Percentiles rank a stretch among this genome's conserved stretches.
Conservation (phyloP, 1,140 invertebrate species). For the Hormaphis cornu region DNA sequence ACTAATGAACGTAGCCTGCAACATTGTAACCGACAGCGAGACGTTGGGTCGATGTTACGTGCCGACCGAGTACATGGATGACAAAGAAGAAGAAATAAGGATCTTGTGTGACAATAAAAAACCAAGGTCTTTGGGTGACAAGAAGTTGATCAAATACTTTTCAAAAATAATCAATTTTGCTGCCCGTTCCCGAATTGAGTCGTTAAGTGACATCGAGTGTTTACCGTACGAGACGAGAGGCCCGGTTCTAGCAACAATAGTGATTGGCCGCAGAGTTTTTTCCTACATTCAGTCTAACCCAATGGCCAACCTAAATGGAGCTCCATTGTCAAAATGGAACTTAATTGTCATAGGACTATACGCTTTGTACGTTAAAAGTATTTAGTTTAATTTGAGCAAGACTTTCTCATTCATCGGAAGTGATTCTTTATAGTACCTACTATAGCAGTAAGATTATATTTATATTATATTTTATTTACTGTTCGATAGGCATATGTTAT, state of each 20-base stretch:
- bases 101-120: conserved; percentile 1
- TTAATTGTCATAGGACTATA: background rate
- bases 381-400: background rate
- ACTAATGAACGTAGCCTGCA: background rate
- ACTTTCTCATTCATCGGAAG: too few species aligned
- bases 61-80: conserved; percentile 10
- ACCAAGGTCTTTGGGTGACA: conserved; percentile 3
- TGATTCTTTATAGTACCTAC: too few species aligned
- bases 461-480: too few species aligned
- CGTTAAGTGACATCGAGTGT: background rate
- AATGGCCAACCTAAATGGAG: background rate
- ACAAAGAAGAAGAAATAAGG: conserved; percentile 6
- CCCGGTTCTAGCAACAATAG: background rate
- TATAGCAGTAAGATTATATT: too few species aligned
- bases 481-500: too few species aligned
- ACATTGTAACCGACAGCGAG: background rate
- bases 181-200: background rate
- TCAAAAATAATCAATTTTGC: background rate
- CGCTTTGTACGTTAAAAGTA: background rate
- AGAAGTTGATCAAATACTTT: conserved; percentile 12
- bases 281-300: background rate
- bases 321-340: background rate
- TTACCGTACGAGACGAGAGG: background rate
- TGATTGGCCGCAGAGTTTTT: background rate
- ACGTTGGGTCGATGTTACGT: conserved; percentile 12